Base-by-base conservation (phyloP, 2,888 invertebrate species). In the Cantharis lateralis region DNA sequence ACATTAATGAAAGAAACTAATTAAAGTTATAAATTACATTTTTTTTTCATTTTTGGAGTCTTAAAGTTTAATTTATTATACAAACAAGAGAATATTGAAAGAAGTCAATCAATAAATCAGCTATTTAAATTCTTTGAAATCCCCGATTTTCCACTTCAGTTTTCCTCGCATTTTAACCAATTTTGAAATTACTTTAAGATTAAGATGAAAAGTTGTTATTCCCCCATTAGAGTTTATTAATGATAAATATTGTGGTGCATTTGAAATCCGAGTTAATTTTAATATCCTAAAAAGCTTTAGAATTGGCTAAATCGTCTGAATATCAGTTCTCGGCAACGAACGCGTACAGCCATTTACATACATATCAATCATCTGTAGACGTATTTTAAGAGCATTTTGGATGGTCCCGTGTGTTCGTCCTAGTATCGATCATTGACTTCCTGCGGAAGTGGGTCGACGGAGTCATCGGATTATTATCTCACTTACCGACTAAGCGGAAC, bases 391-490 rank as follows among this genome's bases (percentile, higher is more conserved):
- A 68, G 75, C 63, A 61, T 64, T 61, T 63, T 61, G 68, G 72
- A 75, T 32, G 68, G 72, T 28, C 64, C 71, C 18, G 76, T 72
- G 72, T 71, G 76, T 75, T 79, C 71, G 75, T 72, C 63, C 73
- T 48, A 63, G 72, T 80, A 80, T 80, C 78, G 80, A 80, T 80
- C 80, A 79, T 68, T 70, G 77, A 78, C 77, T 76, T 80, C 73
- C 78, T 71, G 16, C 74, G 80, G 84, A 84, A 84, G 82, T 84
- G 82, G 84, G 84, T 83, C 84, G 83, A 79, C 82, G 80, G 80
- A 83, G 78, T 83, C 83, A 83, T 82, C 82, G 83, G 84, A 85
- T 85, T 83, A 85, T 85, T 85, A 85, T 85, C 84, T 84, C 83
- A 84, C 83, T 83, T 83, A 83, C 84, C 81, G 82, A 83, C 82